Percentiles rank a stretch among this genome's conserved stretches.
Evolutionary conservation across 2,113 vertebrate species (phyloP).

Genomic region (Saimiri boliviensis): DNA sequence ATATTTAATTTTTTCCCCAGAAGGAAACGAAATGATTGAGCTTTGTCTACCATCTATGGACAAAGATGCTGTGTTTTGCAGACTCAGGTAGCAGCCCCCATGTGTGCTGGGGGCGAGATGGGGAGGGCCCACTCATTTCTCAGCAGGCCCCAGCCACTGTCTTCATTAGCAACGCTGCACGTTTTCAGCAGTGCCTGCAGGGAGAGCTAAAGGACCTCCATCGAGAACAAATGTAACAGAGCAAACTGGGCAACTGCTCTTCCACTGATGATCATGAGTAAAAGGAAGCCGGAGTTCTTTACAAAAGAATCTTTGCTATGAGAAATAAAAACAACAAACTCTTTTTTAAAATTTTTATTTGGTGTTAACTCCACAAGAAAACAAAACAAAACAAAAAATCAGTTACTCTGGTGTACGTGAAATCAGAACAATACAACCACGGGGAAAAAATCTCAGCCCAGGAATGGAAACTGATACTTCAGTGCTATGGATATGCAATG

Average conservation of each 20-base stretch:
- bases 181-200: accelerated
- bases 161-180: neutral
- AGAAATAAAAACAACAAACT: conserved; percentile 45
- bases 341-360: conserved; percentile 92
- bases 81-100: accelerated
- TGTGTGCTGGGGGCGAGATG: too few relatives aligned
- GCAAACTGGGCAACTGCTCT: accelerated
- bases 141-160: accelerated
- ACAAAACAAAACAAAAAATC: conserved; percentile 95
- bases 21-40: neutral
- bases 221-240: accelerated
- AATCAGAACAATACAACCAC: conserved; percentile 96
- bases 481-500: conserved; percentile 87
- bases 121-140: accelerated
- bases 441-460: conserved; percentile 86
- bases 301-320: neutral
- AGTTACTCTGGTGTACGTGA: conserved; percentile 97
- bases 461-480: conserved; percentile 86
- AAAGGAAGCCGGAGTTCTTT: neutral
- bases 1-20: neutral
- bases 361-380: conserved; percentile 99
- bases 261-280: neutral
- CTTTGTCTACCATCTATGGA: neutral
- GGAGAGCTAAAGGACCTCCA: neutral
- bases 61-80: neutral